Conservation (phyloP, 2,888 invertebrate genomes). For the Dyspetes luteomarginatus region DNA sequence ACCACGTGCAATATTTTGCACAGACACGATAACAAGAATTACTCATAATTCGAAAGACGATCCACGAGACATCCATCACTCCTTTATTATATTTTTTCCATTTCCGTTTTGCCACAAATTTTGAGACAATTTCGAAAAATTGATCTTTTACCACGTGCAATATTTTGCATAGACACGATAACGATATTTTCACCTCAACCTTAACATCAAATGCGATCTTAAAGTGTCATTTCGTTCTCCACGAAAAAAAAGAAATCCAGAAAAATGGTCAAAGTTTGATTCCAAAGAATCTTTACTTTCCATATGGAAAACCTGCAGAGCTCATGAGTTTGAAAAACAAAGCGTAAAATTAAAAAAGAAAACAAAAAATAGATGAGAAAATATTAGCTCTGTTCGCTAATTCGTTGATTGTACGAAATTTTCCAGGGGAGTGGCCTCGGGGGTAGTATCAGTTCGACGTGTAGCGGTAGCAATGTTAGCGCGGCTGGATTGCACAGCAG, state of each 20-base stretch:
- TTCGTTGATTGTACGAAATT: slow-evolving; percentile 39
- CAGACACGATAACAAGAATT: background rate
- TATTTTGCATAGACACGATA: background rate
- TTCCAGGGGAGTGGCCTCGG: slow-evolving; percentile 73
- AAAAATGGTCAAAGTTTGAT: no score
- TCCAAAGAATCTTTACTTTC: background rate
- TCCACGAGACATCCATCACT: background rate
- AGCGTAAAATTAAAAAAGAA: background rate
- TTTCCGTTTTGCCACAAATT: background rate
- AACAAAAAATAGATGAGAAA: no score
- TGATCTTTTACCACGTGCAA: no score
- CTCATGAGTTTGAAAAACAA: slow-evolving; percentile 8
- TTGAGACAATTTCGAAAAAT: background rate
- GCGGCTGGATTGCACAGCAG: slow-evolving; percentile 72
- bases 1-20: background rate
- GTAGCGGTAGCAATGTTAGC: slow-evolving; percentile 77
- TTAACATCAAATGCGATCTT: no score
- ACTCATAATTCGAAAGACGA: no score
- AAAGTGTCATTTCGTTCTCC: no score
- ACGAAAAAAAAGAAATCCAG: no score
- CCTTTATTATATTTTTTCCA: no score
- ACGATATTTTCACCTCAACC: no score
- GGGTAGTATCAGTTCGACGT: slow-evolving; percentile 76
- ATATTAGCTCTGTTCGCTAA: background rate
- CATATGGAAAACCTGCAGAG: background rate